Evolutionary conservation across 1,140 invertebrate genomes (phyloP).

Genomic region (Scaptomyza hsui): DNA sequence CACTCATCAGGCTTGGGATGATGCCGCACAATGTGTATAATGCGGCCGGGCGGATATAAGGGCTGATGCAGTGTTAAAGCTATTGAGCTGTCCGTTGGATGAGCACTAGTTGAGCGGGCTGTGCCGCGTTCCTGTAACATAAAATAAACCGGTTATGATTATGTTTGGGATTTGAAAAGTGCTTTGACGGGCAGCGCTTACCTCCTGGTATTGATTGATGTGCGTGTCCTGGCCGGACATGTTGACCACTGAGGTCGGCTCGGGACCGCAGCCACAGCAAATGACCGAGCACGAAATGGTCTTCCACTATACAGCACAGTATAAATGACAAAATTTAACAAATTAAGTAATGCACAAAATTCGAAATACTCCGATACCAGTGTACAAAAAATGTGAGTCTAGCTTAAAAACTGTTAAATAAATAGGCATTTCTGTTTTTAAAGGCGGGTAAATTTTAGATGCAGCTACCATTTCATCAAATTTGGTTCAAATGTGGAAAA

Average conservation of each 20-base stretch:
- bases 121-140: conserved; percentile 76
- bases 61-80: conserved; percentile 92
- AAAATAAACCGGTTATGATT: not conserved
- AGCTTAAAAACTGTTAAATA: too few species aligned
- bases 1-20: conserved; percentile 93
- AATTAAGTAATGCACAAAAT: too few species aligned
- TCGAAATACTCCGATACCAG: too few species aligned
- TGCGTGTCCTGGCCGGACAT: conserved; percentile 85
- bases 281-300: conserved; percentile 92
- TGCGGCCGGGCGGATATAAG: conserved; percentile 93
- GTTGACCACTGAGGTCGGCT: conserved; percentile 89
- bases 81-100: conserved; percentile 89
- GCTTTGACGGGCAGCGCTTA: conserved; percentile 9
- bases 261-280: conserved; percentile 89
- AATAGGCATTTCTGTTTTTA: too few species aligned
- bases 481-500: too few species aligned
- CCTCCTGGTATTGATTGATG: conserved; percentile 86
- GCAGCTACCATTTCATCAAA: too few species aligned
- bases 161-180: not conserved
- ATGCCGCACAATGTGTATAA: conserved; percentile 95
- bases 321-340: too few species aligned
- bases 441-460: too few species aligned
- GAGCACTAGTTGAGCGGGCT: conserved; percentile 87
- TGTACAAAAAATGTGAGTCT: too few species aligned
- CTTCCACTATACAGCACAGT: conserved; percentile 90